Base-by-base conservation (phyloP, 2,797 vertebrate genomes). In the Poeciliopsis gracilis region DNA sequence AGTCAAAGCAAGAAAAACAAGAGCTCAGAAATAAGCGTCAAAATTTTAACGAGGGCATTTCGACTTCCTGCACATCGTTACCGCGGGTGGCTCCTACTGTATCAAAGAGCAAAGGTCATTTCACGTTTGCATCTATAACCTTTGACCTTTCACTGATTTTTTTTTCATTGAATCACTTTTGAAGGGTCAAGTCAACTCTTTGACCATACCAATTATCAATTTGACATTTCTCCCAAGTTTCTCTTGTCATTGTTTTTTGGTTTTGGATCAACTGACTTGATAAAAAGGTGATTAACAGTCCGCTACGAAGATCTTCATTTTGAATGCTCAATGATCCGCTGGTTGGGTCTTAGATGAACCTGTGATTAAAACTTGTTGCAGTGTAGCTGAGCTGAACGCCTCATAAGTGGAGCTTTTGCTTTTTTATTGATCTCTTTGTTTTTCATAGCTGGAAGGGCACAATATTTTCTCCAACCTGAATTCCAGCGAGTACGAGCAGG, bases 381-480 rank as follows among this genome's bases (percentile, higher is more conserved):
- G 88, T 86, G 82, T 88, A 93, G 95, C 90, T 92, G 85, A 93
- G 91, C 92, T 75, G 92, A 91, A 93, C 63, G 88, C 94, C 93
- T 86, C 92, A 91, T 94, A 96, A 95, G 93, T 93, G 94, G 95
- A 96, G 95, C 94, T 96, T 96, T 94, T 96, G 96, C 96, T 97
- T 96, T 96, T 96, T 96, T 96, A 97, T 95, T 96, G 95, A 95
- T 95, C 95, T 97, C 94, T 96, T 94, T 97, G 95, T 96, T 98
- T 96, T 96, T 96, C 95, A 93, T 96, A 99, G 98, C 95, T 99
- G 97, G 98, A 99, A 96, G 98, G 98, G 93, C 98, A 99, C 97
- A 99, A 99, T 97, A 98, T 99, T 97, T 99, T 99, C 96, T 98
- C 97, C 95, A 97, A 98, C 94, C 95, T 99, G 96, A 98, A 95